phyloP scores from a whole-genome alignment of 2,888 invertebrate species.

The Drosophila atripex region DNA sequence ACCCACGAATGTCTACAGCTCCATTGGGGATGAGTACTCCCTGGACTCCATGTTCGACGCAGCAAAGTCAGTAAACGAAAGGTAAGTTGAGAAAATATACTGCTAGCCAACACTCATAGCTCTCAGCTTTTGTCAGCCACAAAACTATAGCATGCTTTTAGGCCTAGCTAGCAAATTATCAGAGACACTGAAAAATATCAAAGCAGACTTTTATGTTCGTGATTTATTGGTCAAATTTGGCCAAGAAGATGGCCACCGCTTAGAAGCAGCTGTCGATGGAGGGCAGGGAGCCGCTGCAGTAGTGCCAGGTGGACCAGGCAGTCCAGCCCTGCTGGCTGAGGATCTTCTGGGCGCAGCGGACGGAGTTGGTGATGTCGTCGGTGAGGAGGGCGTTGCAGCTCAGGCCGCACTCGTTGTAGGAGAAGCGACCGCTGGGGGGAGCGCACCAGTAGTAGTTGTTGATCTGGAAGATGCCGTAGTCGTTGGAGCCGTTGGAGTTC shows the following conservation, averaged over 20 bases:
- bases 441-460: slow-evolving; percentile 81
- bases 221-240: slow-evolving; percentile 1
- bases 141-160: slow-evolving; percentile 44
- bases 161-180: neutral
- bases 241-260: slow-evolving; percentile 7
- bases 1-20: slow-evolving; percentile 82
- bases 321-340: slow-evolving; percentile 71
- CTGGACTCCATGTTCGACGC: slow-evolving; percentile 73
- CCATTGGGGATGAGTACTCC: slow-evolving; percentile 78
- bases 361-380: too few species aligned
- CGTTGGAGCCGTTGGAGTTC: slow-evolving; percentile 84
- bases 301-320: slow-evolving; percentile 77
- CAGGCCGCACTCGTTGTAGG: too few species aligned
- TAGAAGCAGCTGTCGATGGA: slow-evolving; percentile 72
- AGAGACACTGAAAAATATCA: neutral
- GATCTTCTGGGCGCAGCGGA: slow-evolving; percentile 43
- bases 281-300: slow-evolving; percentile 64
- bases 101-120: neutral
- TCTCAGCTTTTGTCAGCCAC: slow-evolving; percentile 25
- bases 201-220: neutral
- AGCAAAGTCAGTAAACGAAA: slow-evolving; percentile 73
- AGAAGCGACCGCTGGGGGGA: slow-evolving; percentile 46
- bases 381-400: too few species aligned
- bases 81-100: slow-evolving; percentile 67
- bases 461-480: slow-evolving; percentile 82